phyloP scores from a whole-genome alignment of 1,140 invertebrate species.

The Cotesia glomerata region DNA sequence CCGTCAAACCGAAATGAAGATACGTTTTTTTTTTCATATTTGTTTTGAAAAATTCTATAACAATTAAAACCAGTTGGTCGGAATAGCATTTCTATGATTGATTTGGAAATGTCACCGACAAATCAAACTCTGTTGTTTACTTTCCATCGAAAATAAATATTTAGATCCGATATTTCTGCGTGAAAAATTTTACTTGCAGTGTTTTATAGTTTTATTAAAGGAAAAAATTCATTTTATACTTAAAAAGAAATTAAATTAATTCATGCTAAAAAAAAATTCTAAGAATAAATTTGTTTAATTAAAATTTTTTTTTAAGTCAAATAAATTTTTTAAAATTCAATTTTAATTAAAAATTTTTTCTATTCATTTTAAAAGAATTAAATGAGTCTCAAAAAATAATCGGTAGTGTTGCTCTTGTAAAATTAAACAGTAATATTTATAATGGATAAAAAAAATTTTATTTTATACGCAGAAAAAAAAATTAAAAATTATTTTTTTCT shows the following conservation, averaged over 20 bases:
- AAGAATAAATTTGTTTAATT: no score
- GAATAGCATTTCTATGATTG: slow-evolving; percentile 19
- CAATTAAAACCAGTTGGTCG: slow-evolving; percentile 16
- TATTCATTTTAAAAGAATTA: not conserved
- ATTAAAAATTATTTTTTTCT: no score
- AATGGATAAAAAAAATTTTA: no score
- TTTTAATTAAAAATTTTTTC: no score
- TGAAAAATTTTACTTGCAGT: not conserved
- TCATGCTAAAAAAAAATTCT: no score
- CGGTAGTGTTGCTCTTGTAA: no score
- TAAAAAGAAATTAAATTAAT: not conserved
- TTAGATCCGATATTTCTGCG: not conserved
- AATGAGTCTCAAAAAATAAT: no score
- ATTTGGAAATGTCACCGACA: slow-evolving; percentile 25
- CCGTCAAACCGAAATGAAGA: not conserved
- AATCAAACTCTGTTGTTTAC: slow-evolving; percentile 16
- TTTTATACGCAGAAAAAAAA: no score
- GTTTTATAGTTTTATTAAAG: not conserved
- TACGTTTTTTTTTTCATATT: not conserved
- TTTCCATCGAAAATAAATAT: slow-evolving; percentile 10
- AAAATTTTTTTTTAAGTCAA: no score
- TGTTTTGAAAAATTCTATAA: not conserved
- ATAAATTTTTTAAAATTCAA: no score
- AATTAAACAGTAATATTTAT: not conserved
- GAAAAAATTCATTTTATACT: not conserved